Base-by-base conservation (phyloP, 2,888 invertebrate species). In the Drosophila helvetica region DNA sequence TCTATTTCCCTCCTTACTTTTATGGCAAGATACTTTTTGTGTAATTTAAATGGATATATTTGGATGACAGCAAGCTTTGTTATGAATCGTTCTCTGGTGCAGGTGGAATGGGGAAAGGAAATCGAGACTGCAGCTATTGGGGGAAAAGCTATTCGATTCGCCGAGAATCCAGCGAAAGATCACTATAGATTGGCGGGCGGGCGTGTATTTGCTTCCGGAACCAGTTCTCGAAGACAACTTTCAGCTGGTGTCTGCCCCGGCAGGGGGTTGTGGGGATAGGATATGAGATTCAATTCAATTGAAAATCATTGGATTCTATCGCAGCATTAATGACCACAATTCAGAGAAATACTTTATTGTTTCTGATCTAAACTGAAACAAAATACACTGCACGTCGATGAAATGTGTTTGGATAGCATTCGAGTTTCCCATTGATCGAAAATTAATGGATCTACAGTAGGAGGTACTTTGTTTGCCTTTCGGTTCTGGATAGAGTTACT, bases 201-300 rank as follows among this genome's bases (percentile, higher is more conserved):
- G 38, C n/a, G 38, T 38, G 2, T 38, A 10, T 54, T 62, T 45
- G 56, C 66, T 75, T 59, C 53, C 53, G 63, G 57, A 62, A 71
- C 73, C 54, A 74, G 81, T 78, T 81, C 75, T 61, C 51, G 22
- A 47, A 38, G 46, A 69, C 65, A 45, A 25, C 57, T 46, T 38
- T 27, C 50, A 47, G 57, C 53, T 60, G 60, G 63, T 68, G 43
- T 48, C 42, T 59, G 25, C 38, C 22, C 43, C 46, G 7, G 27
- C 4, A 22, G 68, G 43, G 43, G n/a, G 45, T 52, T 64, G 51
- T 33, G 47, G 46, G 52, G n/a, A 64, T 38, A 62, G 52, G n/a
- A 64, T 38, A 62, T 77, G 51, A 51, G 42, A 47, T 45, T 72
- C 48, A 69, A 72, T 45, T 84, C 52, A 80, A 80, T 80, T 71